Evolutionary conservation across 2,113 vertebrate species (phyloP).

Genomic region (Aptenodytes patagonicus): DNA sequence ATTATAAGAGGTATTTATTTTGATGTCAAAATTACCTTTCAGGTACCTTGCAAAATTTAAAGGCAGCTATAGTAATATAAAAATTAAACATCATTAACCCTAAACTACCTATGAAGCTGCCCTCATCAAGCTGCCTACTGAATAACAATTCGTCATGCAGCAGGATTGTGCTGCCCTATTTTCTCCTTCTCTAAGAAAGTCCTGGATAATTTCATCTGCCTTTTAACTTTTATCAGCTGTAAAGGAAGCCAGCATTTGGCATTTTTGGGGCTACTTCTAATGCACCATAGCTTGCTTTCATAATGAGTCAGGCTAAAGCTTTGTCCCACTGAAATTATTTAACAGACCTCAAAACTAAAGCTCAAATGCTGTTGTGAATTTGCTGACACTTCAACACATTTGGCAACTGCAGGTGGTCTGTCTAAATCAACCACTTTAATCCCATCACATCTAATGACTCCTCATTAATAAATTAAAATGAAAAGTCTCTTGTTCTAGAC

Average conservation of each 20-base stretch:
- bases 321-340: not conserved
- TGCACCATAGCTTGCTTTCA: not conserved
- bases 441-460: not conserved
- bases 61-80: not conserved
- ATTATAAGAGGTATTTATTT: conserved; percentile 2
- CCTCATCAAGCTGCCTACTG: not conserved
- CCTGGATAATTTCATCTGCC: not conserved
- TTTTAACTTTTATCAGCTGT: not conserved
- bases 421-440: not conserved
- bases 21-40: not conserved
- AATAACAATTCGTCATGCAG: not conserved
- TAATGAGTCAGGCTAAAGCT: not conserved
- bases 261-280: not conserved
- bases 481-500: not conserved
- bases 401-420: not conserved
- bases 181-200: not conserved
- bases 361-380: not conserved
- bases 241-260: not conserved
- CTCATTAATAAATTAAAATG: not conserved
- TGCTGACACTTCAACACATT: conserved; percentile 2
- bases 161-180: not conserved
- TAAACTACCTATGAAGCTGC: not conserved
- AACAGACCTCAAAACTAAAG: not conserved
- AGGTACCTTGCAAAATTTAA: not conserved
- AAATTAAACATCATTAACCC: conserved; percentile 12